These are phyloP conservation scores for Acleris sparsana DNA, from an alignment of 2,888 invertebrate genomes.

Conservation along the genomic window DNA sequence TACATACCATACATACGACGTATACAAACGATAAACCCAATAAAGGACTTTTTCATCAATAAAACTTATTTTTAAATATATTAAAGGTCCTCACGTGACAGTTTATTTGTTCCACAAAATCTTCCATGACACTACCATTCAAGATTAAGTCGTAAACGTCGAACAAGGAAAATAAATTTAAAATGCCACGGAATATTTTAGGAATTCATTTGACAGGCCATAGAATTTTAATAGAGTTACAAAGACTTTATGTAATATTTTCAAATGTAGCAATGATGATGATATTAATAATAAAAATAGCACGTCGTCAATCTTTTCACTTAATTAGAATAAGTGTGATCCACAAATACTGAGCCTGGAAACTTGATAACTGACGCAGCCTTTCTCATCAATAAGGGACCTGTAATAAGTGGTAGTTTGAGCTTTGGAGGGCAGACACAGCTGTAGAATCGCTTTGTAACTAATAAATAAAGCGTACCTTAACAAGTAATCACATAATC, in stretches of 20 bases:
- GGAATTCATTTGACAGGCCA: conserved; percentile 1
- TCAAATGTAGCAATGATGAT: conserved; percentile 1
- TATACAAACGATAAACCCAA: too few relatives aligned
- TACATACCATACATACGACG: too few relatives aligned
- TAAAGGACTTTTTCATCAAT: too few relatives aligned
- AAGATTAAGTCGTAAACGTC: background rate
- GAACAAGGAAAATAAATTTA: background rate
- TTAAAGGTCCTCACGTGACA: background rate
- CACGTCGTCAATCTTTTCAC: too few relatives aligned
- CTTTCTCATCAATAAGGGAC: too few relatives aligned
- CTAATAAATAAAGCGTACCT: background rate
- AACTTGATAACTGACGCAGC: too few relatives aligned
- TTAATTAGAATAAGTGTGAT: too few relatives aligned
- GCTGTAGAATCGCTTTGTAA: background rate
- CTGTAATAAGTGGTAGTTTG: too few relatives aligned
- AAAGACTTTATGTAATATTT: conserved; percentile 2
- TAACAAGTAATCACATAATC: background rate
- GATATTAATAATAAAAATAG: background rate
- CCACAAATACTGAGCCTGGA: too few relatives aligned
- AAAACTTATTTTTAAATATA: too few relatives aligned
- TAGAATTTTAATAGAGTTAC: conserved; percentile 2
- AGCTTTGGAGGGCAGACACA: too few relatives aligned
- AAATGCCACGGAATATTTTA: background rate
- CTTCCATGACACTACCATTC: background rate
- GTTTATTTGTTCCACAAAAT: background rate